Evolutionary conservation across 2,113 vertebrate genomes (phyloP).

Genomic region (Leptocoma aspasia): DNA sequence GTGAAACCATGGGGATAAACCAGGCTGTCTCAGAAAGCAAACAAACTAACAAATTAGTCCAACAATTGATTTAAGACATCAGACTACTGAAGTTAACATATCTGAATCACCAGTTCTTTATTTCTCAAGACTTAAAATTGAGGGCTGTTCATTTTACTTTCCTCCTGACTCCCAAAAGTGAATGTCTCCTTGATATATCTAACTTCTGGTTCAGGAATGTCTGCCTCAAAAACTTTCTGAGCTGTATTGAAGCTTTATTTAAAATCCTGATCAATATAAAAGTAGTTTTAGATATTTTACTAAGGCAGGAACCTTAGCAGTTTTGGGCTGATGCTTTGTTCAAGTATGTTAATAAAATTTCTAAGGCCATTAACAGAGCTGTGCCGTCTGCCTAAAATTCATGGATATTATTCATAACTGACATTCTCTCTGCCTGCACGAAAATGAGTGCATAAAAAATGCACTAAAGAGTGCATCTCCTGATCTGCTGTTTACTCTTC

Average conservation of each 20-base stretch:
- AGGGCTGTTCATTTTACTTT: not conserved
- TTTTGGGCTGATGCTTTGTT: not conserved
- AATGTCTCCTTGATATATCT: not conserved
- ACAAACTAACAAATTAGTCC: not conserved
- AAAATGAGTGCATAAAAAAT: too few species aligned
- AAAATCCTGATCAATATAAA: not conserved
- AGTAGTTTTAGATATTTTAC: not conserved
- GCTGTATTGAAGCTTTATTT: not conserved
- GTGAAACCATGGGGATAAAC: rapidly evolving
- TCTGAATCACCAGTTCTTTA: not conserved
- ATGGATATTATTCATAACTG: not conserved
- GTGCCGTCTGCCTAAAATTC: not conserved
- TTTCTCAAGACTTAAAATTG: not conserved
- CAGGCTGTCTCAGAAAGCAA: not conserved
- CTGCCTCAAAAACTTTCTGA: not conserved
- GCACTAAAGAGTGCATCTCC: not conserved
- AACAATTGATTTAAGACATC: not conserved
- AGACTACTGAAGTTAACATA: not conserved
- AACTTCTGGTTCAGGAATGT: not conserved
- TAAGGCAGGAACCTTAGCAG: not conserved
- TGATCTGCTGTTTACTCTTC: not conserved
- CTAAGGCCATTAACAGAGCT: not conserved
- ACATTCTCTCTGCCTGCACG: not conserved
- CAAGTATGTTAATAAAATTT: not conserved
- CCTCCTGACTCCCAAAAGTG: not conserved